Evolutionary conservation across 2,113 vertebrate species (phyloP), one percentile per base, ranked within the genome.

Genomic region (Shinisaurus crocodilurus): DNA sequence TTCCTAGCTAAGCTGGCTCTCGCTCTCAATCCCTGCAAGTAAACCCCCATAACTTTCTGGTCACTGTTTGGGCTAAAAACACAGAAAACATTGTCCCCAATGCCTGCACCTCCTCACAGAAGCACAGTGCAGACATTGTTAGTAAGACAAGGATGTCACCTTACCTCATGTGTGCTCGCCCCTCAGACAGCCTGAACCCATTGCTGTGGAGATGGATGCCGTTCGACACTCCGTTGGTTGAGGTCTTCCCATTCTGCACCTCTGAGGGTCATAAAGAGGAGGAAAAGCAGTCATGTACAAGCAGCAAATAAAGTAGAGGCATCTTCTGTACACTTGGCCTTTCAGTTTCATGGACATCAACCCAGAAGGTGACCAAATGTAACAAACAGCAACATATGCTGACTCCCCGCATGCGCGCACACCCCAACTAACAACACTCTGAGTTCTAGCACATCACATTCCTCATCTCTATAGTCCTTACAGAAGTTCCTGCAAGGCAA

Each of bases 181-280:
- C 97, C 92, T 97, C 97, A 0, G 98, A 85, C 92, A 99, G 91
- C 92, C 96, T 96, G 92, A 99, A 98, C 82, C 98, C 98, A 25
- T 98, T 98, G 95, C 98, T 97, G 93, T 99, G 98, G 40, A 99
- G 97, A 40, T 98, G 98, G 91, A 99, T 97, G 95, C 99, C 98
- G 0, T 99, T 99, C 1, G 98, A 98, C 91, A 99, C 96, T 0
- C 98, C 98, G 0, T 99, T 99, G 77, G 98, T 98, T 0, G 97
- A 96, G 69, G 98, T 99, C 96, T 99, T 99, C 72, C 98, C 98
- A 67, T 99, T 99, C 96, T 98, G 98, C 91, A 99, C 96, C 93
- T 99, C 99, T 98, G 95, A 82, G 93, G 43, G 75, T 67, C 65
- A 72, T 27, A 72, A 69, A 70, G 60, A 20, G 45, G 1, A 87